Conservation (phyloP, 2,888 invertebrate genomes). For the Tetragnatha montana region DNA sequence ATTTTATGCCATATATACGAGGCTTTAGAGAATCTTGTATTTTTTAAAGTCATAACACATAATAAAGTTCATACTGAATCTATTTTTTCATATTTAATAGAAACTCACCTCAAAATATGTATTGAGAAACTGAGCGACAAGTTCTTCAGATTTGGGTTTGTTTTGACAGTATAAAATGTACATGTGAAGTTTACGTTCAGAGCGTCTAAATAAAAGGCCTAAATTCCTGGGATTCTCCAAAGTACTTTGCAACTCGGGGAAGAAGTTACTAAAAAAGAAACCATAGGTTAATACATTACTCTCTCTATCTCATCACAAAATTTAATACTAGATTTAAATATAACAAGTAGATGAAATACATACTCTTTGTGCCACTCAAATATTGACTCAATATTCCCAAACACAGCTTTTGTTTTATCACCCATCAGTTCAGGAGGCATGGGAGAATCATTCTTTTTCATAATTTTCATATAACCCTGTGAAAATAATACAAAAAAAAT, state of each 20-base stretch:
- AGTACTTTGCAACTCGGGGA: slow-evolving; percentile 90
- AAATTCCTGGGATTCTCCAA: slow-evolving; percentile 90
- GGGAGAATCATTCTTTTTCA: slow-evolving; percentile 81
- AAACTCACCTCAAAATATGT: slow-evolving; percentile 87
- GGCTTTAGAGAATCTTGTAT: neutral
- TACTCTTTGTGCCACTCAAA: slow-evolving; percentile 99
- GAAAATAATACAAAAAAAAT: slow-evolving; percentile 12
- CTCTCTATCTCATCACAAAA: neutral
- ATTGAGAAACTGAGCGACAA: slow-evolving; percentile 94
- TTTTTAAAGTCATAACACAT: neutral
- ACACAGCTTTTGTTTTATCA: slow-evolving; percentile 97
- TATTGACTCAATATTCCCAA: slow-evolving; percentile 97
- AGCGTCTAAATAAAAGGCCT: slow-evolving; percentile 81
- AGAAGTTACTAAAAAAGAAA: slow-evolving; percentile 85
- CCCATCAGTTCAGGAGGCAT: slow-evolving; percentile 87
- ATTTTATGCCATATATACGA: too few relatives aligned
- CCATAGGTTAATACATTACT: neutral
- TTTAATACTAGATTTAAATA: neutral
- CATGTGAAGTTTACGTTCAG: slow-evolving; percentile 94
- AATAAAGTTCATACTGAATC: too few relatives aligned
- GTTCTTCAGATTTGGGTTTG: slow-evolving; percentile 98
- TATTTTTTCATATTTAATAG: neutral
- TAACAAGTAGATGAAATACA: slow-evolving; percentile 77
- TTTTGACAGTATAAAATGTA: slow-evolving; percentile 99
- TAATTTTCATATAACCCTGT: slow-evolving; percentile 77